Evolutionary conservation across 2,888 invertebrate species (phyloP).

Genomic region (Erebia palarica): DNA sequence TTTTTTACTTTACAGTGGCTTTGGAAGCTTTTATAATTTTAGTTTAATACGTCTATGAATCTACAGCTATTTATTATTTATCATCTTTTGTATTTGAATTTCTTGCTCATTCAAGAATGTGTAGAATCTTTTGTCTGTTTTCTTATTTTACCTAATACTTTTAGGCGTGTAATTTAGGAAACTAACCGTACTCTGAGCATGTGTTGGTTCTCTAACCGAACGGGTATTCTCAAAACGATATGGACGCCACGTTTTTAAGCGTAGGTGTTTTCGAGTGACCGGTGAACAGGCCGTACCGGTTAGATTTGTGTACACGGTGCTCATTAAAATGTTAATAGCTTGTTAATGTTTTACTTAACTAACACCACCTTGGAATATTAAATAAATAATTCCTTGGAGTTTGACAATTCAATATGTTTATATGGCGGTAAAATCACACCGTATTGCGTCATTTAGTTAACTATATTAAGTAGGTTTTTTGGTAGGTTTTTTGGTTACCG

Average conservation of each 20-base stretch:
- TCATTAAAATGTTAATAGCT: slow-evolving; percentile 12
- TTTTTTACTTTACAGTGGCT: too few relatives aligned
- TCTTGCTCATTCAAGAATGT: too few relatives aligned
- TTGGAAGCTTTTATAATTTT: too few relatives aligned
- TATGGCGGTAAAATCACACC: background rate
- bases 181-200: too few relatives aligned
- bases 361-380: slow-evolving; percentile 5
- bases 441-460: background rate
- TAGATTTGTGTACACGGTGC: background rate
- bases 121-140: too few relatives aligned
- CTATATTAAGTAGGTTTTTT: background rate
- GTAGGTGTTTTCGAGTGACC: slow-evolving; percentile 14
- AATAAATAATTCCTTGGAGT: background rate
- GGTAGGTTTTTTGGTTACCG: too few relatives aligned
- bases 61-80: too few relatives aligned
- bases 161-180: too few relatives aligned
- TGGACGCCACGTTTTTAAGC: background rate
- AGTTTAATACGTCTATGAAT: too few relatives aligned
- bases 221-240: background rate
- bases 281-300: background rate
- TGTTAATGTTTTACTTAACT: slow-evolving; percentile 14
- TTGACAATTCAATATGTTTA: background rate
- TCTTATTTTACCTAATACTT: too few relatives aligned
- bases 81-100: too few relatives aligned
- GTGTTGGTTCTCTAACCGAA: background rate